phyloP scores from a whole-genome alignment of 2,113 vertebrate genomes.

The Maccullochella peelii region DNA sequence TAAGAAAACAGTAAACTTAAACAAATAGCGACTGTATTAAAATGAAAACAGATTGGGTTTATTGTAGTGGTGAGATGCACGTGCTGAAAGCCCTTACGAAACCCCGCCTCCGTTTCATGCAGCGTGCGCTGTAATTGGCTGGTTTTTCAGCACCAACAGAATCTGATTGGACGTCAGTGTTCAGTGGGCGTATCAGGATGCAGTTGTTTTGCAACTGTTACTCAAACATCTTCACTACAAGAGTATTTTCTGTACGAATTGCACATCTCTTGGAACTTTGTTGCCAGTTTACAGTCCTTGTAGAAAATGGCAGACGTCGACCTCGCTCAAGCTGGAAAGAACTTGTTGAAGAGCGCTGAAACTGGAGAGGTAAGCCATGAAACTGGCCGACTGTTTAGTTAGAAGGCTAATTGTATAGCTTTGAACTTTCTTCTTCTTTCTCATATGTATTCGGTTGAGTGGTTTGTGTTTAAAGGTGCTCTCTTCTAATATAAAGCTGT shows the following conservation, averaged over 20 bases:
- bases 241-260: fast-evolving
- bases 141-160: fast-evolving
- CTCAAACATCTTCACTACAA: not conserved
- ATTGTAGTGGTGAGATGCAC: not conserved
- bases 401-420: not conserved
- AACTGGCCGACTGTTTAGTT: not conserved
- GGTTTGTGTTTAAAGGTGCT: not conserved
- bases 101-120: not conserved
- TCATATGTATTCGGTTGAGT: no score
- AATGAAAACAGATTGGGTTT: fast-evolving
- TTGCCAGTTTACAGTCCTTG: not conserved
- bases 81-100: not conserved
- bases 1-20: not conserved
- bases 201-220: conserved; percentile 65
- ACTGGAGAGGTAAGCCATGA: conserved; percentile 82
- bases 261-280: fast-evolving
- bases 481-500: not conserved
- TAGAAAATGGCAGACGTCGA: conserved; percentile 79
- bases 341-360: conserved; percentile 80
- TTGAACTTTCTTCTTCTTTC: not conserved
- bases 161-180: conserved; percentile 50
- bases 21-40: fast-evolving
- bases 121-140: conserved; percentile 51
- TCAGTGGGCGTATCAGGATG: conserved; percentile 58
- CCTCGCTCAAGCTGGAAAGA: conserved; percentile 81